Evolutionary conservation across 2,797 vertebrate genomes (phyloP).

Genomic region (Oreochromis mossambicus): DNA sequence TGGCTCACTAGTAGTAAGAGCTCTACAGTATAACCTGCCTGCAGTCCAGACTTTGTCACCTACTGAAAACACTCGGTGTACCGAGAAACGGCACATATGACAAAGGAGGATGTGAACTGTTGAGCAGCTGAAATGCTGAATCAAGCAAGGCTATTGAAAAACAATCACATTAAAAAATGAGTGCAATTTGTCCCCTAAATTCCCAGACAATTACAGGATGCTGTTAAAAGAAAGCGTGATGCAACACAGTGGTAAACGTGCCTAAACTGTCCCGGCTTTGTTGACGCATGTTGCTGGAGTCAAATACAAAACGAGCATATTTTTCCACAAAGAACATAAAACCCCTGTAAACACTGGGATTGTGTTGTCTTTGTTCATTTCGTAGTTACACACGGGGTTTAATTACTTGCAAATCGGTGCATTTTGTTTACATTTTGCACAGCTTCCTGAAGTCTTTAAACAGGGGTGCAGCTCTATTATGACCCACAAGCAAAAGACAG

Average conservation of each 20-base stretch:
- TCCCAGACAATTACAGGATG: not conserved
- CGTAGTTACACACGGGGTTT: not conserved
- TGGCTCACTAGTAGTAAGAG: not conserved
- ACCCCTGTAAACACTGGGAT: not conserved
- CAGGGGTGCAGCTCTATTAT: constrained; percentile 79
- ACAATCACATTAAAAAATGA: not conserved
- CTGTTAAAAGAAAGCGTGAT: not conserved
- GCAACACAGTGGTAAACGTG: not conserved
- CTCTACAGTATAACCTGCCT: not conserved
- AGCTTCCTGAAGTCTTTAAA: not conserved
- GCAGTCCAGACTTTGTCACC: not conserved
- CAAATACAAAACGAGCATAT: not conserved
- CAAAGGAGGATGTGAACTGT: not conserved
- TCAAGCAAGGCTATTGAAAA: not conserved
- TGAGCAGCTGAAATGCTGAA: not conserved
- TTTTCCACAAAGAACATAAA: not conserved
- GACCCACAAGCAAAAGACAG: constrained; percentile 86
- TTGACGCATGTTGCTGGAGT: not conserved
- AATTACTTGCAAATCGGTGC: not conserved
- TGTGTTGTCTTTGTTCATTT: not conserved
- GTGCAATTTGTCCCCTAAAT: not conserved
- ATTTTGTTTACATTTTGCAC: not conserved
- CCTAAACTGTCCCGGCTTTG: not conserved
- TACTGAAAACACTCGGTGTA: not conserved
- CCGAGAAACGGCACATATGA: not conserved